Evolutionary conservation across 2,113 vertebrate species (phyloP).

Genomic region (Spilogale gracilis): DNA sequence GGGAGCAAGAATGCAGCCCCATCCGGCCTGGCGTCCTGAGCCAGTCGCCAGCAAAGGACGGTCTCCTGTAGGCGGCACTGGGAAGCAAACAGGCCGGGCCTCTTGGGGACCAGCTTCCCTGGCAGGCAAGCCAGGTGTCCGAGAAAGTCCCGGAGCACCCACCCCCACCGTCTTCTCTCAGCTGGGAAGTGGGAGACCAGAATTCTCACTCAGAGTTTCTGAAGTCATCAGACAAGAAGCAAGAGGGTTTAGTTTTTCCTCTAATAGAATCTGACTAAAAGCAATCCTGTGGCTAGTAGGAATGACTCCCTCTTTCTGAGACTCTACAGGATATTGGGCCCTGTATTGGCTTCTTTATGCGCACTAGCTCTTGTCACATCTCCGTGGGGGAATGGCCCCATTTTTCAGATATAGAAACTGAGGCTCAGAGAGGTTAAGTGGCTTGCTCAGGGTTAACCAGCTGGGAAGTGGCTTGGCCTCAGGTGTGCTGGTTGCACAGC

Average conservation of each 20-base stretch:
- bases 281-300: background rate
- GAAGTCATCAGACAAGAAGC: background rate
- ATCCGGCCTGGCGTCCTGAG: background rate
- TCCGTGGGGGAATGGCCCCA: background rate
- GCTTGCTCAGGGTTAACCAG: background rate
- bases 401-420: background rate
- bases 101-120: constrained; percentile 3
- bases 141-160: background rate
- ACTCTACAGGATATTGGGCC: background rate
- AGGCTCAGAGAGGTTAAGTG: background rate
- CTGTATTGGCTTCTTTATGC: background rate
- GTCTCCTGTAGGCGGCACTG: background rate
- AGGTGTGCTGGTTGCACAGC: background rate
- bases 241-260: background rate
- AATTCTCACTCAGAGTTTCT: background rate
- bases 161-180: background rate
- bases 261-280: background rate
- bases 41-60: background rate
- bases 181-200: background rate
- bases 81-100: background rate
- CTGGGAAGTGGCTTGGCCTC: background rate
- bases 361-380: background rate
- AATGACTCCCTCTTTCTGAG: too few relatives aligned
- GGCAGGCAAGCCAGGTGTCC: background rate
- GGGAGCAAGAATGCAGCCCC: constrained; percentile 42